These are phyloP conservation scores for Pogonognathellus flavescens DNA, from an alignment of 1,140 invertebrate genomes.

Conservation along the genomic window DNA sequence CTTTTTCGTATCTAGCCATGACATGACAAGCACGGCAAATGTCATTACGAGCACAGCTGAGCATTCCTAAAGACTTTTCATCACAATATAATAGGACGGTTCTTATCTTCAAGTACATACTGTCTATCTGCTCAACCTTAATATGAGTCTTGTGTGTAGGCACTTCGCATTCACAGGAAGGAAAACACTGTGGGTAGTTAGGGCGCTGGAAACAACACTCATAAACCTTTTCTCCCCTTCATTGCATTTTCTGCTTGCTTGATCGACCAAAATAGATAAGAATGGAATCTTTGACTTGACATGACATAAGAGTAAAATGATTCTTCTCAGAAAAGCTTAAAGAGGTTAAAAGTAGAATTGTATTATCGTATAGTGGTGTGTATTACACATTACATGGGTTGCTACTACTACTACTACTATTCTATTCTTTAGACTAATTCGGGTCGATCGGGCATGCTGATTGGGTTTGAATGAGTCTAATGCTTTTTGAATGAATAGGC, in stretches of 20 bases:
- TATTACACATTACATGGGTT: too few species aligned
- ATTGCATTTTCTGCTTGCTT: slow-evolving; percentile 37
- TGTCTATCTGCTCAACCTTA: neutral
- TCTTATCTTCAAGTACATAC: slow-evolving; percentile 4
- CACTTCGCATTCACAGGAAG: neutral
- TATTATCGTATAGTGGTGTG: neutral
- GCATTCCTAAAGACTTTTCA: slow-evolving; percentile 43
- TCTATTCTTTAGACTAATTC: too few species aligned
- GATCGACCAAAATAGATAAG: slow-evolving; percentile 48
- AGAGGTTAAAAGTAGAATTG: slow-evolving; percentile 37
- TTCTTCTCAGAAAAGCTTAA: slow-evolving; percentile 39
- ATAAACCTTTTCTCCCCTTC: slow-evolving; percentile 48
- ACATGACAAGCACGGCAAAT: neutral
- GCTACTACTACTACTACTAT: too few species aligned
- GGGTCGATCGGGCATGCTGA: too few species aligned
- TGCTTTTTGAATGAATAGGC: too few species aligned
- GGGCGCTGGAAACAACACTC: slow-evolving; percentile 43
- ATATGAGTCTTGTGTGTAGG: neutral
- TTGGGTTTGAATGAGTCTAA: too few species aligned
- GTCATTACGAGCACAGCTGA: slow-evolving; percentile 47
- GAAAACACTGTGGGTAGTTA: neutral
- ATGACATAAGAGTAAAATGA: slow-evolving; percentile 40
- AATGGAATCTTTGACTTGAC: slow-evolving; percentile 36
- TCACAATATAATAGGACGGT: slow-evolving; percentile 34
- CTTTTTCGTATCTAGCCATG: neutral